Evolutionary conservation across 1,140 invertebrate species (phyloP).

Genomic region (Phthorimaea operculella): DNA sequence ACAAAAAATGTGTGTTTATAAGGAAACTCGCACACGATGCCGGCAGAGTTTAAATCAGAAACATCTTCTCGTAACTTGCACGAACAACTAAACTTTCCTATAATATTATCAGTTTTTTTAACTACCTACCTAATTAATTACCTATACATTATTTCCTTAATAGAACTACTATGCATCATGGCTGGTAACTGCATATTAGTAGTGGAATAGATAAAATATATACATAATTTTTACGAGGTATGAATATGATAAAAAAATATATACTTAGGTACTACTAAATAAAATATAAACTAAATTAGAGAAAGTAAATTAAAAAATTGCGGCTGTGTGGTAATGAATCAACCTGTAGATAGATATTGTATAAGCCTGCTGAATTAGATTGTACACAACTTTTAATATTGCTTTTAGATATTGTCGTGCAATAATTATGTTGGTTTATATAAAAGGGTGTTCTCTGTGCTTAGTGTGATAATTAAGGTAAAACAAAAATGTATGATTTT

Average conservation of each 20-base stretch:
- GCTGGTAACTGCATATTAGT: slow-evolving; percentile 39
- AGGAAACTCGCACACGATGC: too few relatives aligned
- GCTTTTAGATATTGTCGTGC: not conserved
- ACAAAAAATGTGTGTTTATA: too few relatives aligned
- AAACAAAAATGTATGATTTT: too few relatives aligned
- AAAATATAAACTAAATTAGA: slow-evolving; percentile 14
- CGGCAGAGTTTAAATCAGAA: too few relatives aligned
- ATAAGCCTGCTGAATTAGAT: slow-evolving; percentile 31
- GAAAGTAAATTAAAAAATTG: slow-evolving; percentile 8
- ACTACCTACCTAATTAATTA: too few relatives aligned
- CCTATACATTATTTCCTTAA: too few relatives aligned
- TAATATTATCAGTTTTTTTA: too few relatives aligned
- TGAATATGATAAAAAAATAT: slow-evolving; percentile 12
- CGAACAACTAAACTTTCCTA: too few relatives aligned
- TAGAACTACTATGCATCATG: slow-evolving; percentile 25
- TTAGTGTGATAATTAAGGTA: too few relatives aligned
- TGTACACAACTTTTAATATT: not conserved
- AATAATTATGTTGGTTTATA: not conserved
- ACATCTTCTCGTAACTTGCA: too few relatives aligned
- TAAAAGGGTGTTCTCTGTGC: not conserved
- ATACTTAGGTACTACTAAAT: slow-evolving; percentile 15
- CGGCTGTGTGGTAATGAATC: slow-evolving; percentile 20
- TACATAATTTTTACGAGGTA: slow-evolving; percentile 16
- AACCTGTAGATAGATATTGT: slow-evolving; percentile 16
- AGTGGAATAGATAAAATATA: slow-evolving; percentile 35